A percentile compares a stretch with the other conserved stretches of the same genome.
phyloP scores from a whole-genome alignment of 2,797 vertebrate species.

The Eospalax fontanierii region DNA sequence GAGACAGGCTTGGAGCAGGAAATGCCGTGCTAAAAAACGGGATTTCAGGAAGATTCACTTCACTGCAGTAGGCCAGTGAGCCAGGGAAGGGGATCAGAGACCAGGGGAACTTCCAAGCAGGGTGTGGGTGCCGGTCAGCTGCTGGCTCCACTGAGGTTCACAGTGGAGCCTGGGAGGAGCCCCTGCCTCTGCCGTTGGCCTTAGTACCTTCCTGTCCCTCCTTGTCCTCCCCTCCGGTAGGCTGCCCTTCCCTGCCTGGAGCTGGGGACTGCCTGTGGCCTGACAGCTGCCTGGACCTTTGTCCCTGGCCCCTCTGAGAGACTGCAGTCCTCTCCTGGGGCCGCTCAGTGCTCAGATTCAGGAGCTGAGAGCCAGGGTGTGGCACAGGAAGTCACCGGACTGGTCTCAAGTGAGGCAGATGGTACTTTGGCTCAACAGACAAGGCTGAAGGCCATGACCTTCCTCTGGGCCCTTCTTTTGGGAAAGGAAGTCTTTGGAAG shows the following conservation, averaged over 20 bases:
- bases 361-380: too few relatives aligned
- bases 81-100: not conserved
- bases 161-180: accelerated
- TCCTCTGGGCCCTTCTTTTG: slow-evolving; percentile 67
- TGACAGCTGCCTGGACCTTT: too few relatives aligned
- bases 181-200: too few relatives aligned
- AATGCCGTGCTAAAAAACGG: accelerated
- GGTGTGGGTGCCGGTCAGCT: not conserved
- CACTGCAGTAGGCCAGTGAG: not conserved
- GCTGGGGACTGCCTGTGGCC: not conserved
- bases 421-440: not conserved
- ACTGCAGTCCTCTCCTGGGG: not conserved
- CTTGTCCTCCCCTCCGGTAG: accelerated
- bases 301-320: not conserved
- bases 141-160: not conserved
- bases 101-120: not conserved
- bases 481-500: slow-evolving; percentile 80
- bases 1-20: too few relatives aligned
- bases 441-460: slow-evolving; percentile 62
- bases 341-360: too few relatives aligned
- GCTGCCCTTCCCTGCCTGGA: not conserved
- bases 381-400: not conserved
- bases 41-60: not conserved
- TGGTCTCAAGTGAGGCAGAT: not conserved
- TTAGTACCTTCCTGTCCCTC: accelerated